Conservation (phyloP, 2,113 vertebrate species). For the Lophotis ruficrista region DNA sequence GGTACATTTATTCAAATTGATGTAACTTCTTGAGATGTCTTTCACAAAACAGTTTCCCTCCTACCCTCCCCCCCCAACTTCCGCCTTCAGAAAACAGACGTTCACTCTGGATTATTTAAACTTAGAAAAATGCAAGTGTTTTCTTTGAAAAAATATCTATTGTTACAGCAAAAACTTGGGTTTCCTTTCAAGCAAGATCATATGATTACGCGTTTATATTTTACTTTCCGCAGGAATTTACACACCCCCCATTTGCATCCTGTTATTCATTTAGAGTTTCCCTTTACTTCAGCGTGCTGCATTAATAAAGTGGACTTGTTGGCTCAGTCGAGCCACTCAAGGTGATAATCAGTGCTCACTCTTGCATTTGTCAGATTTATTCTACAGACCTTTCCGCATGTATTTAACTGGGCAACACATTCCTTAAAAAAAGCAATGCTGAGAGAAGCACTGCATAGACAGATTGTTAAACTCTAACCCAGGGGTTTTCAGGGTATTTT, state of each 20-base stretch:
- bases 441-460: background rate
- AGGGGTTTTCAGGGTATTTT: background rate
- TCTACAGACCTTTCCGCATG: background rate
- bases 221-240: slow-evolving; percentile 87
- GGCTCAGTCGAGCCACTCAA: background rate
- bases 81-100: slow-evolving; percentile 58
- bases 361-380: background rate
- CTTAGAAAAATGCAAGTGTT: slow-evolving; percentile 78
- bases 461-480: background rate
- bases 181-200: slow-evolving; percentile 85
- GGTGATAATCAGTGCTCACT: background rate
- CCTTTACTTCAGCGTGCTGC: slow-evolving; percentile 61
- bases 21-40: background rate
- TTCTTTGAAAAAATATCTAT: slow-evolving; percentile 84
- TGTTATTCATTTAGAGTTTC: slow-evolving; percentile 85
- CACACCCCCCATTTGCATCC: slow-evolving; percentile 85
- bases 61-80: background rate
- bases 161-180: slow-evolving; percentile 80
- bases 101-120: slow-evolving; percentile 75
- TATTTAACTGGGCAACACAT: background rate
- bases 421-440: background rate
- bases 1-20: background rate
- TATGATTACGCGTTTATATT: slow-evolving; percentile 85
- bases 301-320: slow-evolving; percentile 42
- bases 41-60: background rate